Base-by-base conservation (phyloP, 2,888 invertebrate species). In the Meiosimyza platycephala region DNA sequence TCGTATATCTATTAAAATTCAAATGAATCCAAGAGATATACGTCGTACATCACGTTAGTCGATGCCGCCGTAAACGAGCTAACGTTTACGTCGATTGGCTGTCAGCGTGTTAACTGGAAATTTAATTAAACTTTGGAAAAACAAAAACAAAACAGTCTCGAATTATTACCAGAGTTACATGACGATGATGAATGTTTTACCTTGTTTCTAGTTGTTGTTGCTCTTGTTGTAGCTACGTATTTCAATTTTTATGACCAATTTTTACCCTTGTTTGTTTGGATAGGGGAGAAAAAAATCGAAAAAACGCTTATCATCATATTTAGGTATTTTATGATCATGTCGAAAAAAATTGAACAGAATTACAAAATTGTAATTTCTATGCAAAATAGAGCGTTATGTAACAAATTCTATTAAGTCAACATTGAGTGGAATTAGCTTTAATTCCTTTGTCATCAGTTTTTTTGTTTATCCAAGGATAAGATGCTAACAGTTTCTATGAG, bases 101-200 rank as follows among this genome's bases (percentile, higher is more conserved):
- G 73, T 74, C 75, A 72, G 75, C 72, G 69, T 76, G 74, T 76
- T 72, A 74, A 76, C 77, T 67, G 71, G 65, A 74, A 81, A 80
- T 81, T 81, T 80, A 82, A 82, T 81, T 82, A 81, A 82, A 82
- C 76, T 78, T 77, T 71, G 71, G 28, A 71, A 75, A 75, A 73
- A 71, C 28, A 57, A 60, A 70, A 57, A 54, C 33, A 70, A 67
- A 64, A 74, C 74, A 76, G 59, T 76, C 72, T 76, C 52, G 64
- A 76, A 72, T 76, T 77, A 75, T 76, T 72, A 72, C 69, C 60
- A 75, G 66, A 71, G 68, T 63, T 75, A 78, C 78, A 79, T 78
- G 77, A 71, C 76, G 74, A 76, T 81, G 74, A 75, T 77, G 77
- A 76, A 74, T 76, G 75, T 67, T 74, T 72, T 69, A 60, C 16